Conservation (phyloP, 2,797 vertebrate species). For the Lepidocolaptes lacrymiger region DNA sequence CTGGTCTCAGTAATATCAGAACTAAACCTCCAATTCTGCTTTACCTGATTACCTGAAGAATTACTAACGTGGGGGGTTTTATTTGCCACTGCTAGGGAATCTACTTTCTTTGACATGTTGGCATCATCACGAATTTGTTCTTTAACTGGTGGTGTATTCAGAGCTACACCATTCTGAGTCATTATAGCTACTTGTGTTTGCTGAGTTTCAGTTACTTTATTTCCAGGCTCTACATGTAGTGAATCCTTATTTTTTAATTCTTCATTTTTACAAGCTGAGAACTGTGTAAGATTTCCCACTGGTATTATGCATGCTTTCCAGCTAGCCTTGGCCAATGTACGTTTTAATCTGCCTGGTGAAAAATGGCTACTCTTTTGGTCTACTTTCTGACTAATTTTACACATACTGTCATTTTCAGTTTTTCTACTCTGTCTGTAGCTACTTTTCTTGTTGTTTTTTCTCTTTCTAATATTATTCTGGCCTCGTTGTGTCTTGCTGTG, state of each 20-base stretch:
- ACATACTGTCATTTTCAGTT: not conserved
- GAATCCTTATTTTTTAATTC: not conserved
- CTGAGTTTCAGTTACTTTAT: not conserved
- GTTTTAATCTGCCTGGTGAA: conserved; percentile 11
- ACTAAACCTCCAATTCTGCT: not conserved
- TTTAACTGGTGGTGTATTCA: not conserved
- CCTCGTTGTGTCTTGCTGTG: conserved; percentile 10
- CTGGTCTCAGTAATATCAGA: not conserved
- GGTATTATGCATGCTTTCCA: not conserved
- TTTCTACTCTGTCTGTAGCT: not conserved
- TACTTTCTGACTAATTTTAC: not conserved
- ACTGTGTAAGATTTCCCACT: not conserved
- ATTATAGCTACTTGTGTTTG: not conserved
- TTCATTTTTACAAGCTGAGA: not conserved
- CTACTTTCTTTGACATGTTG: not conserved
- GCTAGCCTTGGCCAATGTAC: conserved; percentile 14
- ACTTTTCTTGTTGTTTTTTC: not conserved
- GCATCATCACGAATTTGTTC: not conserved
- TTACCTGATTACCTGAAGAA: not conserved
- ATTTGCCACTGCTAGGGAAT: conserved; percentile 2
- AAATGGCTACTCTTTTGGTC: conserved; percentile 7
- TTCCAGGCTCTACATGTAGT: not conserved
- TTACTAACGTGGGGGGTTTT: not conserved
- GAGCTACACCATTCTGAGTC: not conserved
- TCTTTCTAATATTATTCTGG: conserved; percentile 3